phyloP scores from a whole-genome alignment of 2,113 vertebrate genomes.

The Pomatostomus ruficeps region DNA sequence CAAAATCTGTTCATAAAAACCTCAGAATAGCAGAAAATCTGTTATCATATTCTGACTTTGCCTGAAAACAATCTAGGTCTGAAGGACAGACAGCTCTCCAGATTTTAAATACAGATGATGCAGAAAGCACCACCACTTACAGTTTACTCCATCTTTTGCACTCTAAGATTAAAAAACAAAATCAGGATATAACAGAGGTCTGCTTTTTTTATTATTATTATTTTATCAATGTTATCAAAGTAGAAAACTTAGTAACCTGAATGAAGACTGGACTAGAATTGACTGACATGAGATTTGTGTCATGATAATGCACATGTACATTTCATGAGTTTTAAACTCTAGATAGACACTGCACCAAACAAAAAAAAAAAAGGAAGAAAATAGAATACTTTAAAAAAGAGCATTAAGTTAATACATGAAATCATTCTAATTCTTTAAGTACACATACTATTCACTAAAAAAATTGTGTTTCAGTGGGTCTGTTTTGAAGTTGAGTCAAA shows the following conservation, averaged over 20 bases:
- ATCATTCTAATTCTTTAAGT: not conserved
- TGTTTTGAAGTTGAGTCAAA: not conserved
- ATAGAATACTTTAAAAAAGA: not conserved
- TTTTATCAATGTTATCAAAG: not conserved
- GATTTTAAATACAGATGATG: not conserved
- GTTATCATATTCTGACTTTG: not conserved
- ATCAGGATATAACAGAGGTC: not conserved
- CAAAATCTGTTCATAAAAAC: not conserved
- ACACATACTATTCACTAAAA: not conserved
- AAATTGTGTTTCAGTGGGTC: not conserved
- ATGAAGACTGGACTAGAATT: not conserved
- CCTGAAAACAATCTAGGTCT: not conserved
- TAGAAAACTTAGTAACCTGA: not conserved
- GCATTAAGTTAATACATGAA: not conserved
- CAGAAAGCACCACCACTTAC: not conserved
- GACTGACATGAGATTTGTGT: not conserved
- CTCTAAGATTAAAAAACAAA: not conserved
- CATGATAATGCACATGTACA: fast-evolving
- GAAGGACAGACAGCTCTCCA: not conserved
- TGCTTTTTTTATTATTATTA: not conserved
- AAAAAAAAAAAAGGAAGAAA: not conserved
- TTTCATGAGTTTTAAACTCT: not conserved
- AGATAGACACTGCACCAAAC: not conserved
- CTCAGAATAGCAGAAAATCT: not conserved
- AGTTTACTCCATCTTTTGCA: not conserved